phyloP scores from a whole-genome alignment of 2,113 vertebrate genomes.

The Chamaea fasciata region DNA sequence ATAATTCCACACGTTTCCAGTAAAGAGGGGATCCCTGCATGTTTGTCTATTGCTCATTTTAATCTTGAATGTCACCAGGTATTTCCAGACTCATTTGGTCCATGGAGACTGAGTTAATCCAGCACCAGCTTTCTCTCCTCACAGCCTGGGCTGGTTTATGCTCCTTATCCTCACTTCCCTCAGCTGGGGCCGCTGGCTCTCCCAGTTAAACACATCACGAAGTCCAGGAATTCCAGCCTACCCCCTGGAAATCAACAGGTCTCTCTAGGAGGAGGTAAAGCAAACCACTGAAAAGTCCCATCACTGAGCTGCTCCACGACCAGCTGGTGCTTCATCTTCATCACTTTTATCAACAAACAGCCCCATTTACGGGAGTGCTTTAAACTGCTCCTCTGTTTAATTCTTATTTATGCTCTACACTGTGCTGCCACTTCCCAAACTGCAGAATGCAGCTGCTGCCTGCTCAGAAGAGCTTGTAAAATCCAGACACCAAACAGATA shows the following conservation, averaged over 20 bases:
- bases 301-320: neutral
- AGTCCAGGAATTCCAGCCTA: neutral
- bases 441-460: neutral
- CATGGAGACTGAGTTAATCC: neutral
- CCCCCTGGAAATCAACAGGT: neutral
- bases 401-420: neutral
- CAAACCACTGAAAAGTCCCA: neutral
- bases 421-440: neutral
- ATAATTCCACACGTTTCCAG: neutral
- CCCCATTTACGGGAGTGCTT: neutral
- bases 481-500: neutral
- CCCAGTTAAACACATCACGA: neutral
- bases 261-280: neutral
- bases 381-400: neutral
- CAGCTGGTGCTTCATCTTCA: neutral
- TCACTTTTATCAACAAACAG: neutral
- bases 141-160: neutral
- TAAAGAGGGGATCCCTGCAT: neutral
- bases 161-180: neutral
- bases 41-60: neutral
- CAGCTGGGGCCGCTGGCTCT: neutral
- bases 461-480: neutral
- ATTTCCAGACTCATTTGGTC: neutral
- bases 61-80: neutral
- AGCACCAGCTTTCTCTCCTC: neutral